A percentile compares a stretch with the other conserved stretches of the same genome.
Conservation (phyloP, 53 echinoderm and acorn worm species). For the Temnopleurus reevesii region DNA sequence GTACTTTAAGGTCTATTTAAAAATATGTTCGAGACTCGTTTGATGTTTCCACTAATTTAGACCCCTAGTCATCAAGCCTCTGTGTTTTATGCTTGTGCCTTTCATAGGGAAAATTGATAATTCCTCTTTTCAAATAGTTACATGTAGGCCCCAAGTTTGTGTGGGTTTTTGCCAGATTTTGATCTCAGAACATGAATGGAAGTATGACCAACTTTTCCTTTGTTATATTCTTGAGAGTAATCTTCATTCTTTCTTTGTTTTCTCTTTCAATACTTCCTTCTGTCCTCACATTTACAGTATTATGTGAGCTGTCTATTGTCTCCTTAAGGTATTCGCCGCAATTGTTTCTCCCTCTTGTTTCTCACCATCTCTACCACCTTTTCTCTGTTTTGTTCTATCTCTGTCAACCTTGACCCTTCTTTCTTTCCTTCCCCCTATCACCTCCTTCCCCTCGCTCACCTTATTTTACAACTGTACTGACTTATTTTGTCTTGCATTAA, state of each 20-base stretch:
- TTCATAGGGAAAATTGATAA: too few species aligned
- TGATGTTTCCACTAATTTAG: not conserved
- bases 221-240: too few species aligned
- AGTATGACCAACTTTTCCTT: too few species aligned
- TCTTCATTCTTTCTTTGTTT: too few species aligned
- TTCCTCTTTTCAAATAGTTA: too few species aligned
- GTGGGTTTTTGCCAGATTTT: too few species aligned
- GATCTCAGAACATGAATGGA: too few species aligned
- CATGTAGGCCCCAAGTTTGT: too few species aligned
- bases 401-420: not conserved
- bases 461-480: too few species aligned
- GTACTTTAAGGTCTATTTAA: not conserved
- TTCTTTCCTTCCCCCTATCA: not conserved
- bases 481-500: too few species aligned
- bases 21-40: not conserved
- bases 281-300: not conserved
- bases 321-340: not conserved
- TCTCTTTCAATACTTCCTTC: not conserved
- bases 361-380: not conserved
- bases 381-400: not conserved
- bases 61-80: not conserved
- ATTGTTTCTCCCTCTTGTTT: not conserved
- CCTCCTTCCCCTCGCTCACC: not conserved
- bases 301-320: not conserved
- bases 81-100: too few species aligned